phyloP scores from a whole-genome alignment of 1,140 invertebrate species.

The Gonioctena quinquepunctata region DNA sequence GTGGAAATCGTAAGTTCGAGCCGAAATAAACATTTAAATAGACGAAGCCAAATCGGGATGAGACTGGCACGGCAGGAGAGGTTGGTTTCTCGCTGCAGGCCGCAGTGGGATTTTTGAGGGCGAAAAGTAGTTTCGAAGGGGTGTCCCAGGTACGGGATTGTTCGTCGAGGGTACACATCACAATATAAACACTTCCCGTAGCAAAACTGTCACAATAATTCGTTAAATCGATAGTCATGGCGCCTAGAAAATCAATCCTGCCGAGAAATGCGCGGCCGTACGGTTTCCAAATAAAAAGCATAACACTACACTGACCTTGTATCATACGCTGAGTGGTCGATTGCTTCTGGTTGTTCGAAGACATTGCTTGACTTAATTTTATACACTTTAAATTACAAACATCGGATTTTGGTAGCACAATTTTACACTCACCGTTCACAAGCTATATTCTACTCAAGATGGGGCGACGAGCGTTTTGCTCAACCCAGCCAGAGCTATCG shows the following conservation, averaged over 20 bases:
- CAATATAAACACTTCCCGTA: constrained; percentile 20
- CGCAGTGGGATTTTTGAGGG: neutral
- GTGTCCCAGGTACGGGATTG: neutral
- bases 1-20: neutral
- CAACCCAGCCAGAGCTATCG: constrained; percentile 54
- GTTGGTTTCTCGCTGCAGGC: neutral
- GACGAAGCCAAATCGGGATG: constrained; percentile 45
- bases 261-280: constrained; percentile 18
- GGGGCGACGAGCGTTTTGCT: constrained; percentile 54
- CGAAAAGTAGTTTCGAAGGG: neutral
- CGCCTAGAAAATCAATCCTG: constrained; percentile 57
- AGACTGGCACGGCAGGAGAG: constrained; percentile 17
- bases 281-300: constrained; percentile 14
- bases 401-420: constrained; percentile 54
- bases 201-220: constrained; percentile 38
- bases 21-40: constrained; percentile 45
- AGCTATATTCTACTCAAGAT: constrained; percentile 58
- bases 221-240: constrained; percentile 57
- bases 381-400: constrained; percentile 57
- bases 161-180: neutral
- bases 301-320: constrained; percentile 54
- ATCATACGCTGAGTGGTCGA: constrained; percentile 57
- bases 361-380: constrained; percentile 55
- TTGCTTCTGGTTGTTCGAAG: constrained; percentile 56
- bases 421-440: constrained; percentile 54